Evolutionary conservation across 2,797 vertebrate genomes (phyloP).

Genomic region (Neostethus bicornis): DNA sequence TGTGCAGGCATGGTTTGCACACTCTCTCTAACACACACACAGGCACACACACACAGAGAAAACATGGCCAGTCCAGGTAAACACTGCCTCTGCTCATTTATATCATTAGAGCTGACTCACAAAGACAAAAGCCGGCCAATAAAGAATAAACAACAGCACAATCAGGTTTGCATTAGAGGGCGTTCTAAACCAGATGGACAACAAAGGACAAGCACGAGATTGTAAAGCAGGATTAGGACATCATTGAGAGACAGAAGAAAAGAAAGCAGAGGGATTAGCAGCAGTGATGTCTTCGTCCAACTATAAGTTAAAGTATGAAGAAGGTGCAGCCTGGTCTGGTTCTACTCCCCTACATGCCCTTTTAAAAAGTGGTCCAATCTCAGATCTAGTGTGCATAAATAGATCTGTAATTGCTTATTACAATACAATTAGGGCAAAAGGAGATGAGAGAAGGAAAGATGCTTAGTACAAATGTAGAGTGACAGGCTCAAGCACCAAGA

Average conservation of each 20-base stretch:
- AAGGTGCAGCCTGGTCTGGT: constrained; percentile 37
- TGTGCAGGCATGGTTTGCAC: constrained; percentile 42
- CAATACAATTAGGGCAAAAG: constrained; percentile 82
- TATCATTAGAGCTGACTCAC: constrained; percentile 72
- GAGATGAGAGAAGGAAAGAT: constrained; percentile 77
- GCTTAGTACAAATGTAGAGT: constrained; percentile 80
- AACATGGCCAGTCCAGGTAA: constrained; percentile 73
- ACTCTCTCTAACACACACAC: constrained; percentile 14
- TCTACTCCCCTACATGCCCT: constrained; percentile 46
- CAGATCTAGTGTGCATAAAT: constrained; percentile 78
- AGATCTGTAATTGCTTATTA: constrained; percentile 81
- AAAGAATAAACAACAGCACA: constrained; percentile 70
- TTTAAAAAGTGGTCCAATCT: constrained; percentile 79
- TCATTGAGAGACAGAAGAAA: constrained; percentile 41
- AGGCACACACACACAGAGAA: constrained; percentile 27
- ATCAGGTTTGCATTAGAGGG: constrained; percentile 71
- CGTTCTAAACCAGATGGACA: constrained; percentile 53
- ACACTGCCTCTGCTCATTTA: constrained; percentile 76
- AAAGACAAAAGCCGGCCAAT: constrained; percentile 68
- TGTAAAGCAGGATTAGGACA: constrained; percentile 58
- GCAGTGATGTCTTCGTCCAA: constrained; percentile 32
- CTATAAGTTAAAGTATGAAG: constrained; percentile 43
- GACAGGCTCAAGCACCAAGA: constrained; percentile 73
- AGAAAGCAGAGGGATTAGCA: constrained; percentile 42
- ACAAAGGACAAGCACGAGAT: constrained; percentile 43